Conservation (phyloP, 2,113 vertebrate genomes). For the Cheirogaleus medius region DNA sequence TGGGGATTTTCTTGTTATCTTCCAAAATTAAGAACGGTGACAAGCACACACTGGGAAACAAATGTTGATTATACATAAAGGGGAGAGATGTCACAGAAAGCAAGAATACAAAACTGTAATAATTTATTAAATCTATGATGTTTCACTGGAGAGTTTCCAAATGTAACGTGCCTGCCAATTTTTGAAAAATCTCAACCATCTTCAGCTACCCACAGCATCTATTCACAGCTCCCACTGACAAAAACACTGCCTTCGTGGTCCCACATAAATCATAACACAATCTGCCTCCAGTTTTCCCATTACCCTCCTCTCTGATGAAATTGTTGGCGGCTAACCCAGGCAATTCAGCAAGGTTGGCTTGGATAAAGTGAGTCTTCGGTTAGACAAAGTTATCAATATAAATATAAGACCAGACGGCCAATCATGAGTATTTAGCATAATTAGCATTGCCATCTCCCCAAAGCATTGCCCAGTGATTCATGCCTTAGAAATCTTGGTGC, state of each 20-base stretch:
- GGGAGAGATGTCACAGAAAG: conserved; percentile 19
- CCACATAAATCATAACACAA: conserved; percentile 2
- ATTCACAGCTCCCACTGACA: conserved; percentile 34
- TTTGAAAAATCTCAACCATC: not conserved
- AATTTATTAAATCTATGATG: conserved; percentile 13
- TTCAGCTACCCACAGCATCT: conserved; percentile 45
- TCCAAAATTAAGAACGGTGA: not conserved
- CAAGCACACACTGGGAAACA: not conserved
- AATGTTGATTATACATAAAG: conserved; percentile 9
- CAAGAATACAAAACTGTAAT: not conserved
- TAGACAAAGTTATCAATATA: not conserved
- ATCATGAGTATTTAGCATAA: not conserved
- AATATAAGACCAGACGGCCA: not conserved
- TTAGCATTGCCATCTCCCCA: not conserved
- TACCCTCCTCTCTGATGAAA: conserved; percentile 21
- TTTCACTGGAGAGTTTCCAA: conserved; percentile 52
- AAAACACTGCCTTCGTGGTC: not conserved
- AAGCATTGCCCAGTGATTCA: not conserved
- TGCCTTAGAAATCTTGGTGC: not conserved
- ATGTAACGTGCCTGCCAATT: conserved; percentile 31
- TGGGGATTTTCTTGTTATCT: not conserved
- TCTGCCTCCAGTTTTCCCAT: not conserved
- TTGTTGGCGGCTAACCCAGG: not conserved
- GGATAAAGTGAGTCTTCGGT: conserved; percentile 20
- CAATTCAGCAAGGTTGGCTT: conserved; percentile 42